These are phyloP conservation scores for Arizona elegans DNA, from an alignment of 2,113 vertebrate species.

Conservation along the genomic window DNA sequence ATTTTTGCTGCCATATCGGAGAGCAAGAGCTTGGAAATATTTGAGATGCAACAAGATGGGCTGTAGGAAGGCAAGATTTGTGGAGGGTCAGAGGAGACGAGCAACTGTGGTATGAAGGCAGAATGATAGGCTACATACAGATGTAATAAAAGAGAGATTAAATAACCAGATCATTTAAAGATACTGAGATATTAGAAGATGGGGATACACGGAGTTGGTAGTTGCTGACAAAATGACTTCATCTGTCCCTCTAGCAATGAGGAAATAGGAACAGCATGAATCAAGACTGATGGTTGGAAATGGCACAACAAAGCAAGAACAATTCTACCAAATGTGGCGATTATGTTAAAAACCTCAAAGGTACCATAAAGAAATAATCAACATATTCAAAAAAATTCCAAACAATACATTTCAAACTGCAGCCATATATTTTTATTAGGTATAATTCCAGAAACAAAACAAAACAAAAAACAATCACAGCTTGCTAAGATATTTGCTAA, in stretches of 20 bases:
- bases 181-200: not conserved
- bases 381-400: not conserved
- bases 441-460: not conserved
- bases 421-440: not conserved
- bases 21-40: conserved; percentile 53
- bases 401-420: not conserved
- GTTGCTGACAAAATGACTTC: conserved; percentile 16
- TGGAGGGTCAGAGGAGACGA: not conserved
- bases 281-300: not conserved
- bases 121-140: fast-evolving
- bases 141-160: conserved; percentile 15
- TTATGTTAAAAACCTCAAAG: not conserved
- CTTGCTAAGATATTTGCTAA: not conserved
- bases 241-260: not conserved
- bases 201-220: conserved; percentile 16
- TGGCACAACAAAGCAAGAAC: not conserved
- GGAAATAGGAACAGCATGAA: not conserved
- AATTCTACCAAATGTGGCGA: not conserved
- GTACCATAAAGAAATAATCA: not conserved
- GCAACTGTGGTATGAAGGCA: not conserved
- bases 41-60: conserved; percentile 52
- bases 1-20: conserved; percentile 56
- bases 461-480: not conserved
- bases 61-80: not conserved
- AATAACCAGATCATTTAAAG: not conserved